Conservation (phyloP, 2,888 invertebrate genomes). For the Morpho deidamia region DNA sequence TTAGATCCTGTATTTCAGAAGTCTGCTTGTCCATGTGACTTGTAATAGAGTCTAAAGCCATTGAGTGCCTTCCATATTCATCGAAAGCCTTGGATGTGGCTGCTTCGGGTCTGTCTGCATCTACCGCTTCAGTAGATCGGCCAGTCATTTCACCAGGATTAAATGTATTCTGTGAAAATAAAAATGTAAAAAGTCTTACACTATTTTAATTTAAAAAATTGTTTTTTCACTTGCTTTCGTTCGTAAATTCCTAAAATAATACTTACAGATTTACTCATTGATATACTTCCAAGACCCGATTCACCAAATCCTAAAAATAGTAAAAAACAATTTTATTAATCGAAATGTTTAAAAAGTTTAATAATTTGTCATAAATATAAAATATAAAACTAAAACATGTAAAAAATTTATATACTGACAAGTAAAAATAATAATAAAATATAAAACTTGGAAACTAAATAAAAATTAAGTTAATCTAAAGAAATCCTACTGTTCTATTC, state of each 20-base stretch:
- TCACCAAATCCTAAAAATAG: conserved; percentile 52
- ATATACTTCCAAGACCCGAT: conserved; percentile 42
- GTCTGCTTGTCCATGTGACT: conserved; percentile 58
- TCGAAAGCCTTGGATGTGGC: conserved; percentile 25
- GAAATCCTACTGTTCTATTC: too few relatives aligned
- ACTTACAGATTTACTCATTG: conserved; percentile 58
- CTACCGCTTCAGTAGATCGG: conserved; percentile 58
- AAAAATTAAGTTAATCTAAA: too few relatives aligned
- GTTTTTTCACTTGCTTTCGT: too few relatives aligned
- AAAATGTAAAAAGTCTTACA: too few relatives aligned
- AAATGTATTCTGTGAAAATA: conserved; percentile 46
- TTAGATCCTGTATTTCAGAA: conserved; percentile 51
- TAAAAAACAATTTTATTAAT: background rate
- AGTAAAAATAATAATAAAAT: too few relatives aligned
- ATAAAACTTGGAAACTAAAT: too few relatives aligned
- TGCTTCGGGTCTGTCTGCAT: conserved; percentile 24
- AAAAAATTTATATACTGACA: too few relatives aligned
- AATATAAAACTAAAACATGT: too few relatives aligned
- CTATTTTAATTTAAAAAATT: too few relatives aligned
- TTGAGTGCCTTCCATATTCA: conserved; percentile 45
- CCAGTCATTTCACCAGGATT: conserved; percentile 68
- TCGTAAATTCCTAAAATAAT: background rate
- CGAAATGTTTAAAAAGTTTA: background rate
- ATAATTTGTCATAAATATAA: too few relatives aligned
- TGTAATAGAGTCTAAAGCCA: conserved; percentile 45